phyloP scores from a whole-genome alignment of 2,888 invertebrate genomes.

The Mystacides longicornis region DNA sequence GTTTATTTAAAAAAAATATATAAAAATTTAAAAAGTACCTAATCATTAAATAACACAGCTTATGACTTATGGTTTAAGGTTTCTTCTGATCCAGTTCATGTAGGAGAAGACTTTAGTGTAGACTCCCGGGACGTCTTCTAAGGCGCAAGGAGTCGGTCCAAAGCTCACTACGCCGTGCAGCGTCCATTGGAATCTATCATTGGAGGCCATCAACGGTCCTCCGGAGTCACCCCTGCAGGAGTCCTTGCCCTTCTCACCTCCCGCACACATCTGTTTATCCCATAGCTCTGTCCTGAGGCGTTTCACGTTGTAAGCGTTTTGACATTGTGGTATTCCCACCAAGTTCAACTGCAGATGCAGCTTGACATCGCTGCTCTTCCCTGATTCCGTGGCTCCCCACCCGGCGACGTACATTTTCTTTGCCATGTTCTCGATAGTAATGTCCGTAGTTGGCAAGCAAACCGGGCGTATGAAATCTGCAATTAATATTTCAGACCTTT shows the following conservation, averaged over 20 bases:
- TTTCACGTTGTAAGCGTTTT: conserved; percentile 6
- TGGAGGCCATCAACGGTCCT: conserved; percentile 46
- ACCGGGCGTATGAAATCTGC: conserved; percentile 41
- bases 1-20: too few species aligned
- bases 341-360: conserved; percentile 31
- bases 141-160: conserved; percentile 38
- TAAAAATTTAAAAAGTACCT: too few species aligned
- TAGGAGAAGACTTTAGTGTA: conserved; percentile 41
- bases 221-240: conserved; percentile 54
- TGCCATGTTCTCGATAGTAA: conserved; percentile 34
- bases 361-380: conserved; percentile 31
- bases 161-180: conserved; percentile 41
- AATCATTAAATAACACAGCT: too few species aligned
- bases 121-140: conserved; percentile 37
- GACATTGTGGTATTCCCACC: conserved; percentile 10
- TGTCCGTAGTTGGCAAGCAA: conserved; percentile 34
- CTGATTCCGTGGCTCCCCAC: conserved; percentile 45
- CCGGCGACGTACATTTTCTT: conserved; percentile 38
- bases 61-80: conserved; percentile 23
- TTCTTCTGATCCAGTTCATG: conserved; percentile 38
- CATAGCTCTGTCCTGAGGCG: conserved; percentile 29
- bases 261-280: conserved; percentile 42
- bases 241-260: conserved; percentile 43
- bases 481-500: conserved; percentile 10
- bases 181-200: conserved; percentile 33